Conservation (phyloP, 2,113 vertebrate species). For the Todiramphus saurophagus region DNA sequence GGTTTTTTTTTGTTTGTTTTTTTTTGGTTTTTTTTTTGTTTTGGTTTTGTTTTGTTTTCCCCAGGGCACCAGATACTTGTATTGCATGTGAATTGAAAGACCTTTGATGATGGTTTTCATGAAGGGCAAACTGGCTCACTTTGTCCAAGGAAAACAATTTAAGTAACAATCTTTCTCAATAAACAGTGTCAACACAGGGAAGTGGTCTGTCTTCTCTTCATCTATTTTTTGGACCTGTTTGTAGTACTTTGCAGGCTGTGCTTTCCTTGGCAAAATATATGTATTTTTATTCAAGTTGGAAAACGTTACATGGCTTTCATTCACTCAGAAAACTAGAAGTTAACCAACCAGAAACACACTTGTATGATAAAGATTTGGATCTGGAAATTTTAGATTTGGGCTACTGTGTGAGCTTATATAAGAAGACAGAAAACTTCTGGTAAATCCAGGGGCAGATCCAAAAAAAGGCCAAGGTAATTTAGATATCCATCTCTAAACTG, state of each 20-base stretch:
- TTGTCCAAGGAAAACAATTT: background rate
- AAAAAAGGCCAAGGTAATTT: background rate
- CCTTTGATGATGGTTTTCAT: background rate
- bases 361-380: background rate
- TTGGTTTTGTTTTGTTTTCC: background rate
- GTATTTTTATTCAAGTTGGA: background rate
- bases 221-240: background rate
- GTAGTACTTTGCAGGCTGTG: background rate
- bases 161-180: background rate
- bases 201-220: background rate
- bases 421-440: background rate
- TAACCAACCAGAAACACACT: background rate
- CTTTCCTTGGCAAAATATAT: background rate
- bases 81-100: background rate
- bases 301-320: background rate
- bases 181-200: background rate
- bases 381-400: background rate
- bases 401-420: background rate
- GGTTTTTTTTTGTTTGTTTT: background rate
- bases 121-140: background rate
- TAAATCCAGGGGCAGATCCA: background rate
- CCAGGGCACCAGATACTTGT: background rate
- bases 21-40: background rate
- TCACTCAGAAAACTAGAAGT: constrained; percentile 2
- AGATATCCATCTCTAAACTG: background rate